Base-by-base conservation (phyloP, 2,797 vertebrate genomes). In the Phrynocephalus forsythii region DNA sequence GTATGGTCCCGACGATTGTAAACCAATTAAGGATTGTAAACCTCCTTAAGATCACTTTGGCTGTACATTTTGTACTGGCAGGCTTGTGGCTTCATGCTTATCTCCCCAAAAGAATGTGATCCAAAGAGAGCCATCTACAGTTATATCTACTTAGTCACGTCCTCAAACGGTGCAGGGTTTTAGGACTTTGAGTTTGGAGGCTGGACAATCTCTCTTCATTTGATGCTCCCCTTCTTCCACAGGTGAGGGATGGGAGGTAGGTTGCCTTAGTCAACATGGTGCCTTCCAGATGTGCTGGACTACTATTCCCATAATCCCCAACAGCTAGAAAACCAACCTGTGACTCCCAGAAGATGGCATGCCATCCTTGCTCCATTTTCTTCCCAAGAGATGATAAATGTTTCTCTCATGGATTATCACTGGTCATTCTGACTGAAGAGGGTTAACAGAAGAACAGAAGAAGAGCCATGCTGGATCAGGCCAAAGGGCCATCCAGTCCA, bases 31-130 rank as follows among this genome's bases (percentile, higher is more conserved):
- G 16, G 13, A 63, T 20, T 63, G 60, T 3, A 63, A 63, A 20
- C 13, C 60, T 63, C 60, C 9, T 56, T 56, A 63, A 63, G 60
- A 18, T 63, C 33, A 44, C 16, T 38, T 75, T 75, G 30, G 33
- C 18, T 24, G 18, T 75, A 44, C 20, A 24, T 75, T 44, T 8
- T 73, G 15, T 88, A 28, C 85, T 92, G 80, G 87, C 79, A 92
- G 94, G 91, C 92, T 93, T 93, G 94, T 93, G 91, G 76, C 94
- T 94, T 95, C 93, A 91, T 93, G 94, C 93, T 94, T 50, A 63
- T 89, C 86, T 92, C 28, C 90, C 82, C 89, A 91, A 94, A 95
- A 94, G 93, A 92, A 94, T 87, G 0, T 71, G 72, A 66, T 87
- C 79, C 90, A 81, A 50, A 88, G 91, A 52, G 2, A 84, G 6